phyloP scores from a whole-genome alignment of 2,797 vertebrate species.

The Muscicapa comitata region DNA sequence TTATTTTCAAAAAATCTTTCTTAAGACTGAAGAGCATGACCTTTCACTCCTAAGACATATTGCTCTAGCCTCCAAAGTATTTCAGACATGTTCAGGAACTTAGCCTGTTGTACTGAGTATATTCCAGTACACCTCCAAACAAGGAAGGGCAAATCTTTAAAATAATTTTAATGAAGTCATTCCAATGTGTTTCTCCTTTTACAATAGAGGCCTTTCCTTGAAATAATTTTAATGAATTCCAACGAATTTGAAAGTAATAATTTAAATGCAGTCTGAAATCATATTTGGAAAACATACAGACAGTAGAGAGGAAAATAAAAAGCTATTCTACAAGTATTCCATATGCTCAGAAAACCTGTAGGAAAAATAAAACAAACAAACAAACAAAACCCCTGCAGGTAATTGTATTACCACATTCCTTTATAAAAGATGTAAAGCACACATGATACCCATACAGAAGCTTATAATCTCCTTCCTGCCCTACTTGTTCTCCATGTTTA shows the following conservation, averaged over 20 bases:
- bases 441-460: neutral
- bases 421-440: neutral
- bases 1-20: neutral
- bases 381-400: neutral
- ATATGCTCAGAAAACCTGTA: neutral
- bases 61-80: neutral
- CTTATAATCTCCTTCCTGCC: neutral
- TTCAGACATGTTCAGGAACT: neutral
- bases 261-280: neutral
- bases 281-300: neutral
- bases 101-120: neutral
- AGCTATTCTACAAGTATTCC: neutral
- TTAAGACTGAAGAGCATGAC: neutral
- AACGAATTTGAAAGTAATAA: neutral
- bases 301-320: neutral
- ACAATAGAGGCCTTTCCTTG: neutral
- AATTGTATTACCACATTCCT: neutral
- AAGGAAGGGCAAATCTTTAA: neutral
- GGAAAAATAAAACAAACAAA: neutral
- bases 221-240: slow-evolving; percentile 22
- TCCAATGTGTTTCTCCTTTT: neutral
- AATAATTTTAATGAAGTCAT: neutral
- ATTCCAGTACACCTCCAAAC: neutral
- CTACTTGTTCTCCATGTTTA: neutral
- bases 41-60: neutral